Conservation (phyloP, 2,888 invertebrate genomes). For the Cosmia pyralina region DNA sequence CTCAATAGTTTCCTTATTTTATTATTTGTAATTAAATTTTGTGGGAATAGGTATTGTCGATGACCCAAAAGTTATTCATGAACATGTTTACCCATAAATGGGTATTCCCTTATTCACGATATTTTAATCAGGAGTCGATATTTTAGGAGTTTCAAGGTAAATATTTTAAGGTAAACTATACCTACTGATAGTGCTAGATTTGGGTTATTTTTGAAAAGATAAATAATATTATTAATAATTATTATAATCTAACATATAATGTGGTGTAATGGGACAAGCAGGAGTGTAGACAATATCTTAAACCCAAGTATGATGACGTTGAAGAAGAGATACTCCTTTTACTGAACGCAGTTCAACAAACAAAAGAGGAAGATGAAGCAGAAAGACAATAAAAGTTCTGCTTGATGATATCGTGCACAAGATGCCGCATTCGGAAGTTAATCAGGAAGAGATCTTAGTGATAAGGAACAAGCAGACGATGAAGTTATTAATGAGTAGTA, state of each 20-base stretch:
- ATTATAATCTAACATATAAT: neutral
- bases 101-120: slow-evolving; percentile 42
- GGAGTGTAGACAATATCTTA: neutral
- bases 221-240: no score
- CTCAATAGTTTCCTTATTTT: slow-evolving; percentile 50
- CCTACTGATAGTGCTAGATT: slow-evolving; percentile 8
- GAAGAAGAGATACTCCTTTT: neutral
- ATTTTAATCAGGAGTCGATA: slow-evolving; percentile 9
- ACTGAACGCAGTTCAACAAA: neutral
- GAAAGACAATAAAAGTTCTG: neutral
- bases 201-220: neutral
- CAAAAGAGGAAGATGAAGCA: neutral
- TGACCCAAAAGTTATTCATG: slow-evolving; percentile 23
- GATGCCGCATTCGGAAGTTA: neutral
- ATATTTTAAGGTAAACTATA: slow-evolving; percentile 5
- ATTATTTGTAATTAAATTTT: slow-evolving; percentile 54
- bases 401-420: neutral
- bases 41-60: slow-evolving; percentile 26
- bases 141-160: slow-evolving; percentile 14
- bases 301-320: neutral
- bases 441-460: neutral
- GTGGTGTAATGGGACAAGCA: neutral
- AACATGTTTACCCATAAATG: slow-evolving; percentile 44
- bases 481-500: neutral
- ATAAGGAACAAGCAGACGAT: neutral